Evolutionary conservation across 2,797 vertebrate species (phyloP), one percentile per base, ranked within the genome.

Genomic region (Brachymystax lenok): DNA sequence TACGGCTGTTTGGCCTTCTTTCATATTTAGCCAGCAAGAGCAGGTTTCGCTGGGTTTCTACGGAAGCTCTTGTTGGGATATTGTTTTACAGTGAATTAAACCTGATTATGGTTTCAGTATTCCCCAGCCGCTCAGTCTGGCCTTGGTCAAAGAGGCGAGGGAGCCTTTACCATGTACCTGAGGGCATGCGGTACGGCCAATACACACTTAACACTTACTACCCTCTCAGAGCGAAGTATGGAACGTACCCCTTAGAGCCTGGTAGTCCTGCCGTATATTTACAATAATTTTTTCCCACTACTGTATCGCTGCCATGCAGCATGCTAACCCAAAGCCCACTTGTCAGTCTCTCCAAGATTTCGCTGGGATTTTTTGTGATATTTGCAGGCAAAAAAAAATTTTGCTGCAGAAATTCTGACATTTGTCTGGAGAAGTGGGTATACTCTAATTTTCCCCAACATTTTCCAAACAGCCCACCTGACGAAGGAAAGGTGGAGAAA

Each of bases 21-120:
- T 86, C 74, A 74, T 76, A 33, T 82, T 77, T 73, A 82, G 27
- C 76, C 30, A 33, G 21, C 21, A 24, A 63, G 67, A 83, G 69
- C 61, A 74, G 76, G 54, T 83, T 84, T 75, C 17, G 54, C 33
- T 71, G 51, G 59, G 59, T 24, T 63, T 24, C 59, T 27, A 63
- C 59, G 24, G 74, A 76, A 66, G 40, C 61, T 72, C 73, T 67
- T 75, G 73, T 63, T 74, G 27, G 3, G 75, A 79, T 78, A 77
- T 70, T 82, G 80, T 85, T 90, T 87, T 85, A 80, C 81, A 86
- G 84, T 69, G 86, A 87, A 79, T 87, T 87, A 84, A 74, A 87
- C 77, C 76, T 79, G 71, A 85, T 88, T 86, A 83, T 86, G 85
- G 84, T 75, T 27, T 87, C 75, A 84, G 66, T 85, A 80, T 82